Percentiles rank a stretch among this genome's conserved stretches.
Conservation (phyloP, 2,797 vertebrate species). For the Cephalopachus bancanus region DNA sequence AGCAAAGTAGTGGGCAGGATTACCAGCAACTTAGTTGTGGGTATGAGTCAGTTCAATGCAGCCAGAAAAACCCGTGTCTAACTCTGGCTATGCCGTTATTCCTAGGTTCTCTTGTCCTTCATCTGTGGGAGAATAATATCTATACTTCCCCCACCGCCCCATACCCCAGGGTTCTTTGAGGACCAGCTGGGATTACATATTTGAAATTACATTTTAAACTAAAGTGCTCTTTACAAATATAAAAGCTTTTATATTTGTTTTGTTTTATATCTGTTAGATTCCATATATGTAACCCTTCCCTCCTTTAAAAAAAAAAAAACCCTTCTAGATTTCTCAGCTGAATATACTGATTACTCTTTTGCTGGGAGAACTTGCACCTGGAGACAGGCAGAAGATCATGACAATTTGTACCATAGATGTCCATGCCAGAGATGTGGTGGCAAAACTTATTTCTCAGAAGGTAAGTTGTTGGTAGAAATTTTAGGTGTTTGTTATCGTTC, state of each 20-base stretch:
- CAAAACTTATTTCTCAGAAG: slow-evolving; percentile 92
- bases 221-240: neutral
- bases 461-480: slow-evolving; percentile 73
- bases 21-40: too few species aligned
- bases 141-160: neutral
- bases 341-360: slow-evolving; percentile 92
- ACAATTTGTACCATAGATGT: slow-evolving; percentile 92
- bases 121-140: neutral
- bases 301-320: neutral
- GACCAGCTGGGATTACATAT: neutral
- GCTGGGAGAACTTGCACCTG: slow-evolving; percentile 90
- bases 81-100: neutral
- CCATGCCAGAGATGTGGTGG: slow-evolving; percentile 91
- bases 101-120: neutral
- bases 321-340: slow-evolving; percentile 90
- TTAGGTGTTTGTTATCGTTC: neutral
- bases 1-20: neutral
- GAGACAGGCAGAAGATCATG: slow-evolving; percentile 93
- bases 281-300: slow-evolving; percentile 9
- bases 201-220: slow-evolving; percentile 36
- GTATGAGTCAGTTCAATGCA: fast-evolving
- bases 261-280: neutral
- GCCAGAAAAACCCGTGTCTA: neutral
- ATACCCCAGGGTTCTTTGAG: neutral
- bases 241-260: neutral